Conservation (phyloP, 2,888 invertebrate species). For the Bimastos eiseni region DNA sequence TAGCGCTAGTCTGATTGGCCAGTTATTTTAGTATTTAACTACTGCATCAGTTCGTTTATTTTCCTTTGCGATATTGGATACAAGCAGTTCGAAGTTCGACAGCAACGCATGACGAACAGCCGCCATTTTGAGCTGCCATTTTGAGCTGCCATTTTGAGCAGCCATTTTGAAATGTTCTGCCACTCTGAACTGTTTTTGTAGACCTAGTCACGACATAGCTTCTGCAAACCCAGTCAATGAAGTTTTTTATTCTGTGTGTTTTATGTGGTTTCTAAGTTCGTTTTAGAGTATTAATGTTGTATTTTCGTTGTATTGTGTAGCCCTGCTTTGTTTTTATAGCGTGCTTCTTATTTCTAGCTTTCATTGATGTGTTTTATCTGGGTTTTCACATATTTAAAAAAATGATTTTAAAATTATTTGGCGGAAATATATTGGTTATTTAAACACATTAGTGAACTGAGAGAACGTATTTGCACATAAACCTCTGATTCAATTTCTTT, state of each 20-base stretch:
- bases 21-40: neutral
- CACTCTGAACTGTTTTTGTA: neutral
- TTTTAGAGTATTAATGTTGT: neutral
- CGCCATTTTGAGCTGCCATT: neutral
- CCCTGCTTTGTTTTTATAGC: neutral
- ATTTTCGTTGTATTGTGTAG: neutral
- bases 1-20: neutral
- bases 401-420: neutral
- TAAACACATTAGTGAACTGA: neutral
- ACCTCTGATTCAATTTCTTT: neutral
- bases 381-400: neutral
- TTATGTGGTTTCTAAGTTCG: neutral
- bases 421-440: neutral
- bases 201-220: constrained; percentile 1
- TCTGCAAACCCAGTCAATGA: neutral
- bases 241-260: neutral
- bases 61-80: neutral
- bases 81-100: neutral
- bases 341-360: neutral
- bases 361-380: neutral
- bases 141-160: neutral
- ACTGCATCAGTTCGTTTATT: neutral
- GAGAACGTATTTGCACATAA: neutral
- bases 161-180: constrained; percentile 1
- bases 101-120: constrained; percentile 7